These are phyloP conservation scores for Corbicula japonica DNA, from an alignment of 2,888 invertebrate genomes.

Conservation along the genomic window DNA sequence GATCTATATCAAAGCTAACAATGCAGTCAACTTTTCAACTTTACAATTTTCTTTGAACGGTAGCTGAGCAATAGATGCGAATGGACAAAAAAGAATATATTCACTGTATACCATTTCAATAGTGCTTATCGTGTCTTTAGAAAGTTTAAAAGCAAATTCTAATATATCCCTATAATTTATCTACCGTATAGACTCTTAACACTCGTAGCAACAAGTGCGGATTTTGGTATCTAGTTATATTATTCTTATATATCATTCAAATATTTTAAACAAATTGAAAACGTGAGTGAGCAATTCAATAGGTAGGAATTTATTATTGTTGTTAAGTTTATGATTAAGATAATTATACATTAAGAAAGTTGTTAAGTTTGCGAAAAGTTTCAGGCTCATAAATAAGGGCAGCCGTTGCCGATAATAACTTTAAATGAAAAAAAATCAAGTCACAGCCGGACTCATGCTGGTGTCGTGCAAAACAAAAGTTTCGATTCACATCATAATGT, in stretches of 20 bases:
- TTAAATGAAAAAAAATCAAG: too few species aligned
- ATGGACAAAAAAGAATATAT: constrained; percentile 18
- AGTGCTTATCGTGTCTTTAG: constrained; percentile 41
- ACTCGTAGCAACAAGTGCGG: constrained; percentile 33
- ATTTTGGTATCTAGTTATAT: constrained; percentile 30
- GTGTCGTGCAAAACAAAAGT: too few species aligned
- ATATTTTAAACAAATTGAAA: not conserved
- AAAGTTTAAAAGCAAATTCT: constrained; percentile 50
- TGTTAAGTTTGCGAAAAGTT: too few species aligned
- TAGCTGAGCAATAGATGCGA: constrained; percentile 39
- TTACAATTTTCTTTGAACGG: constrained; percentile 28
- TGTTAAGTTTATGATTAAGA: too few species aligned
- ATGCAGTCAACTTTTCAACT: constrained; percentile 42
- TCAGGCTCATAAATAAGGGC: too few species aligned
- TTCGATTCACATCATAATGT: too few species aligned
- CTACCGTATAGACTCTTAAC: constrained; percentile 12
- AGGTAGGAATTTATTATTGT: too few species aligned
- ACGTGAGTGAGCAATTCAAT: not conserved
- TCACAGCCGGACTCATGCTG: too few species aligned
- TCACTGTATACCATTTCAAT: constrained; percentile 31
- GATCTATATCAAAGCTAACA: constrained; percentile 39
- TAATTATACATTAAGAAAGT: too few species aligned
- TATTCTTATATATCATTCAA: constrained; percentile 32
- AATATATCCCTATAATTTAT: constrained; percentile 37
- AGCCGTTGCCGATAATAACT: too few species aligned